Percentiles rank a stretch among this genome's conserved stretches.
phyloP scores from a whole-genome alignment of 2,797 vertebrate genomes.

The Nannoperca obscura region DNA sequence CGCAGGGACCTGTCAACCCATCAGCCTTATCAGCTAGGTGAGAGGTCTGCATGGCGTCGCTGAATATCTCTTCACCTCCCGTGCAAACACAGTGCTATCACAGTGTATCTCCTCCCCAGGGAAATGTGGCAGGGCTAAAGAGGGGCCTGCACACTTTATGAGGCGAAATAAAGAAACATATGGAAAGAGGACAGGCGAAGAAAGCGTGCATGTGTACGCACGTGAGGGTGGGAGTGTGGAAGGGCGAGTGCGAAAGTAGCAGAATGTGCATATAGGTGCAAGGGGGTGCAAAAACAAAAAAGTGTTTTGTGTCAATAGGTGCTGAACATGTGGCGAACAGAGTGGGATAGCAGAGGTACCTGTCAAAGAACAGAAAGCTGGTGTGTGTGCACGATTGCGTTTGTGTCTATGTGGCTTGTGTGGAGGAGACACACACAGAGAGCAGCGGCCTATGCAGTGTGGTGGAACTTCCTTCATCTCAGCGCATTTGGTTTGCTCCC shows the following conservation, averaged over 20 bases:
- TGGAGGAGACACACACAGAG: constrained; percentile 58
- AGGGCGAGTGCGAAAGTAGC: constrained; percentile 71
- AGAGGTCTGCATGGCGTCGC: constrained; percentile 75
- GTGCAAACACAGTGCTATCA: constrained; percentile 66
- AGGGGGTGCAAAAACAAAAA: constrained; percentile 71
- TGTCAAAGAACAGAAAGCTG: constrained; percentile 57
- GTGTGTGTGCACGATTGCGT: constrained; percentile 37
- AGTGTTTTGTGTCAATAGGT: constrained; percentile 78
- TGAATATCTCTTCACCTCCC: constrained; percentile 79
- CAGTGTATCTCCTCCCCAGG: constrained; percentile 55
- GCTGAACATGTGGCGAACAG: constrained; percentile 65
- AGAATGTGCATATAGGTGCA: constrained; percentile 64
- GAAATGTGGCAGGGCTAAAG: constrained; percentile 62
- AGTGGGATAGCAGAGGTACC: constrained; percentile 44
- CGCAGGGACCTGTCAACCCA: constrained; percentile 71
- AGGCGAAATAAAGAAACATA: constrained; percentile 78
- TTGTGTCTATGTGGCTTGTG: constrained; percentile 50
- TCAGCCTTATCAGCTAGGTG: constrained; percentile 78
- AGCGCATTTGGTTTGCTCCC: constrained; percentile 89
- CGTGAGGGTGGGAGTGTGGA: constrained; percentile 50
- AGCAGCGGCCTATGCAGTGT: constrained; percentile 86
- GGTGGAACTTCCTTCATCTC: constrained; percentile 90
- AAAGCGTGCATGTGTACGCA: constrained; percentile 44
- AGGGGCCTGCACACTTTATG: constrained; percentile 73
- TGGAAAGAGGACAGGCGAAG: constrained; percentile 74